These are phyloP conservation scores for Eustalomyia histrio DNA, from an alignment of 2,888 invertebrate species.

Conservation along the genomic window DNA sequence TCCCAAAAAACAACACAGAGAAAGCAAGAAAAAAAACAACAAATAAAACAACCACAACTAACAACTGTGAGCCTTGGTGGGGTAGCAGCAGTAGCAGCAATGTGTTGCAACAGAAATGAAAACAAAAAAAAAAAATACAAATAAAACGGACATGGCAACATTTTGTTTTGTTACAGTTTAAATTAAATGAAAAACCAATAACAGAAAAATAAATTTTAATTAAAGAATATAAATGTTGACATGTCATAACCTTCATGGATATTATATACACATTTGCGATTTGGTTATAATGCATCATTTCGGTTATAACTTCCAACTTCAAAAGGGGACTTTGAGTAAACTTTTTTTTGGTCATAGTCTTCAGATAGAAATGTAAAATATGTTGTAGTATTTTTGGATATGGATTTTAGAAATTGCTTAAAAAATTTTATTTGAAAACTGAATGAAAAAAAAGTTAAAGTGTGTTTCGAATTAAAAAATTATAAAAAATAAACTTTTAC, in stretches of 20 bases:
- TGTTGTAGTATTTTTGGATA: too few species aligned
- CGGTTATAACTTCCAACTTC: too few species aligned
- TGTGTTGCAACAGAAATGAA: conserved; percentile 48
- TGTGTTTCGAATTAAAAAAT: too few species aligned
- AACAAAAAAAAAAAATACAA: conserved; percentile 19
- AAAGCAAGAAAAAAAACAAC: not conserved
- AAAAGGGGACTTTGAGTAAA: too few species aligned
- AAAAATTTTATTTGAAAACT: too few species aligned
- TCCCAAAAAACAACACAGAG: conserved; percentile 13
- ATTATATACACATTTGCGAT: too few species aligned
- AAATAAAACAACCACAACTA: conserved; percentile 6
- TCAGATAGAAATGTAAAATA: too few species aligned
- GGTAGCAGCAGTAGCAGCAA: conserved; percentile 19
- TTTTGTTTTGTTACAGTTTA: conserved; percentile 56
- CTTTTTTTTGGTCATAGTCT: too few species aligned
- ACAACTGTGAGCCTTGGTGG: conserved; percentile 20
- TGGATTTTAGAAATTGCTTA: too few species aligned
- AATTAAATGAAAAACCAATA: conserved; percentile 59
- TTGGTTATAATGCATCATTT: too few species aligned
- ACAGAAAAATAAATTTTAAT: conserved; percentile 59
- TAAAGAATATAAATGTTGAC: conserved; percentile 37
- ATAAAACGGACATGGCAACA: conserved; percentile 45
- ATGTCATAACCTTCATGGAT: too few species aligned
- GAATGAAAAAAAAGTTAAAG: too few species aligned
- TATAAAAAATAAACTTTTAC: not conserved